Conservation (phyloP, 37 sponge, comb jelly and placozoan genomes). For the Haliclona indistincta region DNA sequence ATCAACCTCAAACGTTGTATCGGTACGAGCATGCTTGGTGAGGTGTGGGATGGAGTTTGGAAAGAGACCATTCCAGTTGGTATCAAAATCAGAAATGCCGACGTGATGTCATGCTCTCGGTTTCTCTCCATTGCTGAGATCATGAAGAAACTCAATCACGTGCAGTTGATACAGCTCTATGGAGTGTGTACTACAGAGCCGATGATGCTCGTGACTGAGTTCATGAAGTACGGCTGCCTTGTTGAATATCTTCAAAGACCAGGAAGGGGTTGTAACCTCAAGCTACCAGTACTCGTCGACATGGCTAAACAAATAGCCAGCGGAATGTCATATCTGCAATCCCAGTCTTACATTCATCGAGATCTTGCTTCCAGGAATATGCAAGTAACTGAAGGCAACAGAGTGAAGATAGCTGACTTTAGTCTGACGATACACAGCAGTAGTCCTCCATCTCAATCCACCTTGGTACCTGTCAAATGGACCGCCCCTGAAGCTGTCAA, state of each 20-base stretch:
- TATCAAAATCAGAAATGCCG: slow-evolving; percentile 16
- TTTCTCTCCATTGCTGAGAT: slow-evolving; percentile 34
- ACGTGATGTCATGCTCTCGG: background rate
- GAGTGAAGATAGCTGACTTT: slow-evolving; percentile 54
- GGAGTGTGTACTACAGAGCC: slow-evolving; percentile 56
- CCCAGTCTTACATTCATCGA: slow-evolving; percentile 30
- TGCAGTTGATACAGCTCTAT: slow-evolving; percentile 42
- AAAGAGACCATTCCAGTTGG: slow-evolving; percentile 23
- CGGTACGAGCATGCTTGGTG: slow-evolving; percentile 46
- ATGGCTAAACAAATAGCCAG: slow-evolving; percentile 32
- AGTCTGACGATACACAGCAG: no score
- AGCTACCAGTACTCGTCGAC: slow-evolving; percentile 14
- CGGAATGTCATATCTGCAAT: slow-evolving; percentile 37
- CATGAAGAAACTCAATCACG: slow-evolving; percentile 54
- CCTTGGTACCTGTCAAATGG: slow-evolving; percentile 78
- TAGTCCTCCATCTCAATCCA: no score
- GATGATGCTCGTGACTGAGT: slow-evolving; percentile 54
- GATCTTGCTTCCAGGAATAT: no score
- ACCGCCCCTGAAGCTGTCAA: slow-evolving; percentile 67
- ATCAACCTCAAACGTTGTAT: no score
- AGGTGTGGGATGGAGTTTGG: slow-evolving; percentile 48
- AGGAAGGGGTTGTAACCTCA: background rate
- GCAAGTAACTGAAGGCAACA: slow-evolving; percentile 30
- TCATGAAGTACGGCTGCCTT: slow-evolving; percentile 46
- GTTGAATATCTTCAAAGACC: slow-evolving; percentile 42